Base-by-base conservation (phyloP, 64 coral and sea anemone genomes). In the Anthopleura sola region DNA sequence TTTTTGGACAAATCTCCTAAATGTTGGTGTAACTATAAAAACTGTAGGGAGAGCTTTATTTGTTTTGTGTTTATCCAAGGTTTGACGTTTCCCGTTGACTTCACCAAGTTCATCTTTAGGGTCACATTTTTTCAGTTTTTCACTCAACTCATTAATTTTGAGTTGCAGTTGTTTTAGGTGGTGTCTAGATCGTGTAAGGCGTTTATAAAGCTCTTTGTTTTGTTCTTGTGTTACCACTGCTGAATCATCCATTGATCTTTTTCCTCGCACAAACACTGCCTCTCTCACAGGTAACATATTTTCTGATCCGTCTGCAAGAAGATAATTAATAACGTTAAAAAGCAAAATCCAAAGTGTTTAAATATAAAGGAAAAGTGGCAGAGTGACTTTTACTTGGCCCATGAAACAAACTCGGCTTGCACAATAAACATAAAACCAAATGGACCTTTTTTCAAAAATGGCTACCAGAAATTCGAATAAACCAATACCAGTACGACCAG, bases 1-100 rank as follows among this genome's bases (percentile, higher is more conserved):
- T 82, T 93, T 97, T 37, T 97, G 95, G 33, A 97, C 85, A 76
- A 90, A 93, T 17, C 95, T 87, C 37, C 75, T 90, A n/a, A 56
- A 93, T 13, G 95, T 97, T 7, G 95, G 95, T 19, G 95, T 97
- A 21, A 90, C 49, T 0, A 97, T 24, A 88, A 85, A 97, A 12
- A 97, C 77, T 46, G 82, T 88, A 10, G 91, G 95, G 21, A 93
- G 32, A 37, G 9, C 29, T 71, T 34, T 34, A 71, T 34, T 71
- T 7, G 23, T 29, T 71, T 62, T 26, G 6, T 71, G 66, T 71
- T 71, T 32, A 28, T 71, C 11, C 3, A 34, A 6, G 12, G 4
- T 2, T 68, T 21, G 20, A 68, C 23, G 6, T 68, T 68, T 68
- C 23, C n/a, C 62, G 10, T 32, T 29, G 29, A 16, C 28, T 2